A percentile compares a stretch with the other conserved stretches of the same genome.
Evolutionary conservation across 2,113 vertebrate genomes (phyloP).

Genomic region (Rhipidura dahli): DNA sequence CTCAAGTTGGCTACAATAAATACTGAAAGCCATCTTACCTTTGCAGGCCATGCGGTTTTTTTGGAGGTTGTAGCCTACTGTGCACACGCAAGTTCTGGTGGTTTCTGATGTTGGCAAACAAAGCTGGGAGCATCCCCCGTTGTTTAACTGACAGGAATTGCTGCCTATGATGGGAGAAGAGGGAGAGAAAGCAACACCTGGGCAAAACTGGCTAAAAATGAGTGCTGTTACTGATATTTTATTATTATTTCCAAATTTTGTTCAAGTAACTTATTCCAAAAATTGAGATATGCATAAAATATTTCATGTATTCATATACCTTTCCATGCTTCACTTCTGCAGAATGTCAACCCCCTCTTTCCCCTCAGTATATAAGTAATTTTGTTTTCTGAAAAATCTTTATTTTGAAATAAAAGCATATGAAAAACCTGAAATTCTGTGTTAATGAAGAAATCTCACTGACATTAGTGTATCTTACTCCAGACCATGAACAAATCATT

Average conservation of each 20-base stretch:
- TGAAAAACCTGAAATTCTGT: background rate
- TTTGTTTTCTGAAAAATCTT: background rate
- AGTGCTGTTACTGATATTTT: accelerated
- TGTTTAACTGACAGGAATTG: conserved; percentile 92
- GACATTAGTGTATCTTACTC: background rate
- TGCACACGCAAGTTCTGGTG: conserved; percentile 92
- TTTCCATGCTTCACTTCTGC: background rate
- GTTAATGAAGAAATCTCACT: background rate
- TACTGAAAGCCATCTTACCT: conserved; percentile 66
- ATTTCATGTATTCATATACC: background rate
- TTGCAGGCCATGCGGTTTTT: conserved; percentile 92
- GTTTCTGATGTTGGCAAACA: conserved; percentile 94
- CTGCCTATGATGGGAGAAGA: conserved; percentile 72
- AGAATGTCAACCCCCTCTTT: background rate
- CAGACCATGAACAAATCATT: accelerated
- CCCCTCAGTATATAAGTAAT: background rate
- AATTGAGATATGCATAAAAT: background rate
- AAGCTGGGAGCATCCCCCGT: conserved; percentile 95
- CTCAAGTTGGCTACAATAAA: background rate
- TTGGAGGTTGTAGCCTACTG: conserved; percentile 90
- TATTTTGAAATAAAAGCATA: background rate
- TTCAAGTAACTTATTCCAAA: background rate
- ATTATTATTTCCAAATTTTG: background rate
- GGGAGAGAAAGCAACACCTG: background rate
- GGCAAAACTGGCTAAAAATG: background rate